Evolutionary conservation across 1,140 invertebrate species (phyloP).

Genomic region (Sycophaga agraensis): DNA sequence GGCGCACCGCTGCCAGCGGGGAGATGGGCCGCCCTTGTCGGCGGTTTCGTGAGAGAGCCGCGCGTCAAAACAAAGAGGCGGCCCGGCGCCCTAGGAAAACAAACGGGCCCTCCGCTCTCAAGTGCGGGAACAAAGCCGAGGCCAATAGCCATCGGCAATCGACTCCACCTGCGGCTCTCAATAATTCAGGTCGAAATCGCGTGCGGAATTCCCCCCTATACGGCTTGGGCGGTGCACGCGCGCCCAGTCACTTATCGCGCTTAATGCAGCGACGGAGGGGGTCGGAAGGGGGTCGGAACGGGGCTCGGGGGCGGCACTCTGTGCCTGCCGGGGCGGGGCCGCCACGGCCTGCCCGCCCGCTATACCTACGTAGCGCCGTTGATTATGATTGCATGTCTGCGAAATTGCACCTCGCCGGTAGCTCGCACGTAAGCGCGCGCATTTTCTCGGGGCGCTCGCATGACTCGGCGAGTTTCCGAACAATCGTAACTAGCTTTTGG

Average conservation of each 20-base stretch:
- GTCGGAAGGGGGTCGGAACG: too few species aligned
- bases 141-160: not conserved
- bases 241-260: not conserved
- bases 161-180: not conserved
- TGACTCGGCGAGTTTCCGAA: conserved; percentile 53
- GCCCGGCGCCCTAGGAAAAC: too few species aligned
- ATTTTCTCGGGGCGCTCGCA: conserved; percentile 42
- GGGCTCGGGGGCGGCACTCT: not conserved
- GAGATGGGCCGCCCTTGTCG: too few species aligned
- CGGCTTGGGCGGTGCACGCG: not conserved
- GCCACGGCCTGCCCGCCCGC: not conserved
- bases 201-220: not conserved
- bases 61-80: too few species aligned
- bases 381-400: conserved; percentile 55
- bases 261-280: too few species aligned
- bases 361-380: conserved; percentile 11
- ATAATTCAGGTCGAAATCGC: conserved; percentile 11
- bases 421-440: conserved; percentile 22
- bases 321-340: not conserved
- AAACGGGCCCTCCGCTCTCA: too few species aligned
- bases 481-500: conserved; percentile 57
- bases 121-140: too few species aligned
- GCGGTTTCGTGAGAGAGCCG: too few species aligned
- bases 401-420: conserved; percentile 42
- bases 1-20: too few species aligned